phyloP scores from a whole-genome alignment of 1,140 invertebrate genomes.

The Drosophila erecta region DNA sequence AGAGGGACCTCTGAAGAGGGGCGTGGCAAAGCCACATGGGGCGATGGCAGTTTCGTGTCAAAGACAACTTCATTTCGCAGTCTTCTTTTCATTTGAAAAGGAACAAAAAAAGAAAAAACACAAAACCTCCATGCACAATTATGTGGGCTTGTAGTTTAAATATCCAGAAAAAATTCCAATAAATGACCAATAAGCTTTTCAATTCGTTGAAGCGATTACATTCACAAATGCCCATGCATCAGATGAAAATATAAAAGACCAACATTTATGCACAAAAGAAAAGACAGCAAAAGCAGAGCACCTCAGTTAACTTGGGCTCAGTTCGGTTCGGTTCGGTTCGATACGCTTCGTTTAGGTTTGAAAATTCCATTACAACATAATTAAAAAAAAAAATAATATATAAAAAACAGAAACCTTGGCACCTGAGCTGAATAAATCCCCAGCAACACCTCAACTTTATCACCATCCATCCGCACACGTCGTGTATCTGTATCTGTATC shows the following conservation, averaged over 20 bases:
- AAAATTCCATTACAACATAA: slow-evolving; percentile 22
- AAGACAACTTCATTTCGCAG: slow-evolving; percentile 65
- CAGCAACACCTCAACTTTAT: slow-evolving; percentile 26
- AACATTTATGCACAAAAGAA: not conserved
- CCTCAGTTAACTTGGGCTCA: slow-evolving; percentile 23
- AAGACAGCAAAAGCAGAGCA: not conserved
- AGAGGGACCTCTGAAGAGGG: slow-evolving; percentile 7
- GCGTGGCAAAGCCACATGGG: slow-evolving; percentile 43
- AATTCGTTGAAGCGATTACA: not conserved
- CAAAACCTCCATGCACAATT: slow-evolving; percentile 1
- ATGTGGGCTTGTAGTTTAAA: slow-evolving; percentile 3
- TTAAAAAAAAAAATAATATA: not conserved
- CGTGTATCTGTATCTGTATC: slow-evolving; percentile 1
- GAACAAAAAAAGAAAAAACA: not conserved
- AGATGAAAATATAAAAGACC: not conserved
- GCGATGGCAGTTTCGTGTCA: slow-evolving; percentile 51
- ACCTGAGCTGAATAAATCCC: slow-evolving; percentile 12
- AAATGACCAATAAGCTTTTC: not conserved
- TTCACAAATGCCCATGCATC: not conserved
- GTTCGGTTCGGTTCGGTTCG: slow-evolving; percentile 34
- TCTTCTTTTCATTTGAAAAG: slow-evolving; percentile 10
- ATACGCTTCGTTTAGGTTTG: slow-evolving; percentile 37
- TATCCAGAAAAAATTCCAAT: not conserved
- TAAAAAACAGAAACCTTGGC: slow-evolving; percentile 13
- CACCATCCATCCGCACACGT: slow-evolving; percentile 18